A percentile compares a stretch with the other conserved stretches of the same genome.
These are phyloP conservation scores for Lithobates sylvaticus DNA, from an alignment of 2,797 vertebrate species.

Conservation along the genomic window DNA sequence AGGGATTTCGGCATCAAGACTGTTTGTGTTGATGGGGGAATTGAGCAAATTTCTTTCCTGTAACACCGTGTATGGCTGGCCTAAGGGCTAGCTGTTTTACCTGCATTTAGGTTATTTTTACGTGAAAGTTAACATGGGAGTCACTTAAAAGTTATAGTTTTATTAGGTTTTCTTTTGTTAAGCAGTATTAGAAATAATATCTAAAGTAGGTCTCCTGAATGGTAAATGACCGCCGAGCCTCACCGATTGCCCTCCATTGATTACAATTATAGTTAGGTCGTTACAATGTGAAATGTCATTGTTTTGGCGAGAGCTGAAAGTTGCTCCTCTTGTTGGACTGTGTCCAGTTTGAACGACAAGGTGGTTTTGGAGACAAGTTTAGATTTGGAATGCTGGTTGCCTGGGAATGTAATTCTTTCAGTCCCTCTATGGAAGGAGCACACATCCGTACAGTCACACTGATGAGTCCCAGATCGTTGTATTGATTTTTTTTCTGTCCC, in stretches of 20 bases:
- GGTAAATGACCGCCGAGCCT: neutral
- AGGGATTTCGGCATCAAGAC: too few species aligned
- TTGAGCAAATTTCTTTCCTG: too few species aligned
- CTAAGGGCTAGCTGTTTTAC: too few species aligned
- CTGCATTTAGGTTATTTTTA: too few species aligned
- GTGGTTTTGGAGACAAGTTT: constrained; percentile 1
- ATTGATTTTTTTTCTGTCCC: constrained; percentile 30
- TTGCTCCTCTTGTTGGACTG: neutral
- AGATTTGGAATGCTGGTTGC: constrained; percentile 8
- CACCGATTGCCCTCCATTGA: neutral
- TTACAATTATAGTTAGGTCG: neutral
- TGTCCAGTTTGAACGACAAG: constrained; percentile 6
- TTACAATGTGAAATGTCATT: neutral
- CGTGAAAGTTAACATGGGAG: too few species aligned
- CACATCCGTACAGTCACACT: constrained; percentile 5
- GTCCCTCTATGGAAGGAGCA: neutral
- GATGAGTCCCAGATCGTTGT: constrained; percentile 45
- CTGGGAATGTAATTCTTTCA: constrained; percentile 8
- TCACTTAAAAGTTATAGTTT: too few species aligned
- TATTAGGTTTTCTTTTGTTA: too few species aligned
- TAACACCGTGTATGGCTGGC: too few species aligned
- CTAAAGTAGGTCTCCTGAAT: neutral
- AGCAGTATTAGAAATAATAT: too few species aligned
- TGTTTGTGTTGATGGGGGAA: too few species aligned
- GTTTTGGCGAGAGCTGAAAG: neutral